Percentiles rank a stretch among this genome's conserved stretches.
Conservation (phyloP, 2,113 vertebrate genomes). For the Osmerus eperlanus region DNA sequence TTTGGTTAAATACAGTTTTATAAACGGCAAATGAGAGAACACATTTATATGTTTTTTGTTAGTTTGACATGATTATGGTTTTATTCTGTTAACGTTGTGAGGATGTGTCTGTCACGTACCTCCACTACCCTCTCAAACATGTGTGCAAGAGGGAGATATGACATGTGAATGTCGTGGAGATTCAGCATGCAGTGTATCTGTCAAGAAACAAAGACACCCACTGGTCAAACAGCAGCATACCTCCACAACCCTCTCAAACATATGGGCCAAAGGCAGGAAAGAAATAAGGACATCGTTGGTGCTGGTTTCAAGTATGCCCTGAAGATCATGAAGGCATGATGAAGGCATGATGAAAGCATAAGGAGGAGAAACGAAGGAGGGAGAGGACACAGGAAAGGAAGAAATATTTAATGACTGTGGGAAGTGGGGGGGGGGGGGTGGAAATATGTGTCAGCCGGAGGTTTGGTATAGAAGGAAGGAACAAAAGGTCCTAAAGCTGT, state of each 20-base stretch:
- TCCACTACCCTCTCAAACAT: no score
- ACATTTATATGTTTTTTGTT: neutral
- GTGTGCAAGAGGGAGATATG: conserved; percentile 89
- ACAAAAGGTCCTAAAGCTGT: neutral
- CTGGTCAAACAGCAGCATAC: conserved; percentile 69
- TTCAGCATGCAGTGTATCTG: conserved; percentile 76
- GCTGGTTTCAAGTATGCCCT: conserved; percentile 67
- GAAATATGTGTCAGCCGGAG: neutral
- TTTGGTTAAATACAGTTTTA: neutral
- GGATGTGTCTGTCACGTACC: no score
- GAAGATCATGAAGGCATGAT: conserved; percentile 29
- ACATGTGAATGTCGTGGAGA: conserved; percentile 82
- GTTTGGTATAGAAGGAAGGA: neutral
- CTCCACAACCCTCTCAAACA: conserved; percentile 96
- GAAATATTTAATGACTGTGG: neutral
- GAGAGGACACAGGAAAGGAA: neutral
- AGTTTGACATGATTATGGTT: neutral
- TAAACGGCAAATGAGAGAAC: neutral
- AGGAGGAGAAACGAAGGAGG: neutral
- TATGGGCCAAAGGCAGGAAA: conserved; percentile 95
- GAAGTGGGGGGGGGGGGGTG: neutral
- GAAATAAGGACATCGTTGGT: conserved; percentile 85
- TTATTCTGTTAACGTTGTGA: neutral
- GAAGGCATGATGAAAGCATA: conserved; percentile 23
- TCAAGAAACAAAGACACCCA: conserved; percentile 49